Conservation (phyloP, 2,888 invertebrate species). For the Abrostola triplasia region DNA sequence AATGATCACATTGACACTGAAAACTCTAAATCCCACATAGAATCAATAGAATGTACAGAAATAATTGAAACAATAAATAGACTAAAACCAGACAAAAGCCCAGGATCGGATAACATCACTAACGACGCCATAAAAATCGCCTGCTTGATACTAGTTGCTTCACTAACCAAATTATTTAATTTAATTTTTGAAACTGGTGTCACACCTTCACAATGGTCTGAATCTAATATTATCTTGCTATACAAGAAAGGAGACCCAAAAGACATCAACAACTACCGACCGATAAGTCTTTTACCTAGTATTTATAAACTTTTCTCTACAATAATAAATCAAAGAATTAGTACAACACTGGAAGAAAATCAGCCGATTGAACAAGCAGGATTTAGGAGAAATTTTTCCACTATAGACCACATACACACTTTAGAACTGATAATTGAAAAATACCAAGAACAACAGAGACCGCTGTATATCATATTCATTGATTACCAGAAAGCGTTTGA, state of each 20-base stretch:
- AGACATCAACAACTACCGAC: too few relatives aligned
- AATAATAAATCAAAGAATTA: too few relatives aligned
- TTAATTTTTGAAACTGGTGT: not conserved
- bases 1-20: too few relatives aligned
- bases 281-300: too few relatives aligned
- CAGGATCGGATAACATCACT: not conserved
- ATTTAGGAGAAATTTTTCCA: not conserved
- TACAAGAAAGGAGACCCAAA: too few relatives aligned
- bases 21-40: not conserved
- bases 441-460: too few relatives aligned
- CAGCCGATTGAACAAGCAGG: not conserved
- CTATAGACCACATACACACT: not conserved
- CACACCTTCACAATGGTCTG: not conserved
- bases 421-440: too few relatives aligned
- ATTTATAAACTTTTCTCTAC: too few relatives aligned
- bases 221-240: not conserved
- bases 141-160: not conserved
- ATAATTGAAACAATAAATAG: slow-evolving; percentile 2
- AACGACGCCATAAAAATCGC: not conserved
- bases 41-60: not conserved
- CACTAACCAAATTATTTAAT: not conserved
- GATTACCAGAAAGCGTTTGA: not conserved
- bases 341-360: not conserved
- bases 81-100: too few relatives aligned
- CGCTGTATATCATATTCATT: too few relatives aligned